Evolutionary conservation across 1,140 invertebrate genomes (phyloP).

Genomic region (Drosophila pachea): DNA sequence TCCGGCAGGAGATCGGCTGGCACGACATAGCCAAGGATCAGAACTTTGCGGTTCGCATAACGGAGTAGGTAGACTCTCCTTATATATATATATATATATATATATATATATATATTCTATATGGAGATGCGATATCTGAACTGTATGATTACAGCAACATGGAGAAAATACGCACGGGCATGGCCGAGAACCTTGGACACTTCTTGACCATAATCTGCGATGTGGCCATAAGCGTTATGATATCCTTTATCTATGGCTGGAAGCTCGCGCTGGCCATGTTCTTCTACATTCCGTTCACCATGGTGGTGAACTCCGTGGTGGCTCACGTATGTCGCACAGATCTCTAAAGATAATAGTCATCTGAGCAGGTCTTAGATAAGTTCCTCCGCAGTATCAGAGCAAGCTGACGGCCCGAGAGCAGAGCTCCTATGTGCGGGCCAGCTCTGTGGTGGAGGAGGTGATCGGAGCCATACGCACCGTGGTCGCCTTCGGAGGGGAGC

Average conservation of each 20-base stretch:
- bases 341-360: not conserved
- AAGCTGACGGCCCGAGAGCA: slow-evolving; percentile 84
- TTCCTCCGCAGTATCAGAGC: slow-evolving; percentile 85
- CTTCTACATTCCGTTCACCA: slow-evolving; percentile 88
- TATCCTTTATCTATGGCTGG: slow-evolving; percentile 89
- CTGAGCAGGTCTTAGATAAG: slow-evolving; percentile 62
- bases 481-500: slow-evolving; percentile 89
- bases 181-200: slow-evolving; percentile 92
- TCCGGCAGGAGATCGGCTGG: slow-evolving; percentile 94
- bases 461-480: slow-evolving; percentile 88
- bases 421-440: slow-evolving; percentile 86
- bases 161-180: slow-evolving; percentile 90
- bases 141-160: slow-evolving; percentile 84
- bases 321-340: slow-evolving; percentile 81
- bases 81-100: too few relatives aligned
- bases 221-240: slow-evolving; percentile 83
- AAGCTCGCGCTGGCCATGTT: slow-evolving; percentile 89
- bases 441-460: slow-evolving; percentile 88
- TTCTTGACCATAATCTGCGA: slow-evolving; percentile 85
- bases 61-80: slow-evolving; percentile 84
- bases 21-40: slow-evolving; percentile 90
- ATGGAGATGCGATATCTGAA: not conserved
- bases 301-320: slow-evolving; percentile 84
- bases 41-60: slow-evolving; percentile 91
- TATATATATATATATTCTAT: too few relatives aligned